These are phyloP conservation scores for Prochilodus magdalenae DNA, from an alignment of 2,113 vertebrate genomes.

Conservation along the genomic window DNA sequence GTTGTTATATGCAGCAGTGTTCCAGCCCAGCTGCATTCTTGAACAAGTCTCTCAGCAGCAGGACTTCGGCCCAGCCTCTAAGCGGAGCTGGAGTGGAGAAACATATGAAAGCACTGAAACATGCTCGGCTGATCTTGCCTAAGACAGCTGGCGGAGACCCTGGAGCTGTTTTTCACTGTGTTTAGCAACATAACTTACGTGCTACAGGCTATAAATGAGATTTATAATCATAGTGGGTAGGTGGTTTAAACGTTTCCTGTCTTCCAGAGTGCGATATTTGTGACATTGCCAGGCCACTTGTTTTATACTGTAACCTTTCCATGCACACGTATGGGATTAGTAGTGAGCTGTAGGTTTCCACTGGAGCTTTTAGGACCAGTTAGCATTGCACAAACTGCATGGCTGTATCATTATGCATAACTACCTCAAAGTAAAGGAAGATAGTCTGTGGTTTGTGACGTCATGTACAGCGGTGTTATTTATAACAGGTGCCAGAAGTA, in stretches of 20 bases:
- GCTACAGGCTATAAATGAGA: no score
- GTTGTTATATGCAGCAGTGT: background rate
- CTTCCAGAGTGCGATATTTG: background rate
- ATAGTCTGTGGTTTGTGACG: no score
- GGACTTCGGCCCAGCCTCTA: background rate
- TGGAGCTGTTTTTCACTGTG: background rate
- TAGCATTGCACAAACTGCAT: no score
- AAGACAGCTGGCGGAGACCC: background rate
- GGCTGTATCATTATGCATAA: no score
- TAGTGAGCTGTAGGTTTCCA: no score
- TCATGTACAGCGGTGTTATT: no score
- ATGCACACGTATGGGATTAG: no score
- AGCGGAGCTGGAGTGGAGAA: slow-evolving; percentile 13
- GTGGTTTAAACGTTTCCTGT: background rate
- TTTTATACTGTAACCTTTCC: background rate
- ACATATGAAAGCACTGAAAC: background rate
- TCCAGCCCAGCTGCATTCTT: background rate
- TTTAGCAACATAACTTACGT: background rate
- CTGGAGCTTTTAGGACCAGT: no score
- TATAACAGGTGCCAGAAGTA: no score
- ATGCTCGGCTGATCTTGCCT: background rate
- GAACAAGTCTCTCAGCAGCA: background rate
- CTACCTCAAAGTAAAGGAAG: no score
- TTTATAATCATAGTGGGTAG: background rate
- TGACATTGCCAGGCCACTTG: background rate